These are phyloP conservation scores for Zaprionus inermis DNA, from an alignment of 1,140 invertebrate genomes.

Conservation along the genomic window DNA sequence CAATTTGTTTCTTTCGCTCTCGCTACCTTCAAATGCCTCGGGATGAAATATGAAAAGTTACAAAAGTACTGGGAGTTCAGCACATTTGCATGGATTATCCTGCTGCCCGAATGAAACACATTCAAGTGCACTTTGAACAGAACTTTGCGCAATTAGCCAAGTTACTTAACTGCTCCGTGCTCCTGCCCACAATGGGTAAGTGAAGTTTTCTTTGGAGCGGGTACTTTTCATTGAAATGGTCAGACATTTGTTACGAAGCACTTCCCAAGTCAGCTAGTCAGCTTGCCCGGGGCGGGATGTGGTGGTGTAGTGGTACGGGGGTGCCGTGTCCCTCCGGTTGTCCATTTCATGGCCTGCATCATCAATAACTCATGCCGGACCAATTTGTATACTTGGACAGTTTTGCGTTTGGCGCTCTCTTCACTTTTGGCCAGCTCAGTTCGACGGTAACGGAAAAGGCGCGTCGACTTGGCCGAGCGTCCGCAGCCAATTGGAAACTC, in stretches of 20 bases:
- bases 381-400: constrained; percentile 82
- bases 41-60: neutral
- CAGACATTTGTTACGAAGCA: constrained; percentile 68
- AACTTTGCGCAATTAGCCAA: constrained; percentile 62
- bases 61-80: neutral
- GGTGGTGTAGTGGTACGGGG: neutral
- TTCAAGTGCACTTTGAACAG: constrained; percentile 22
- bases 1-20: neutral
- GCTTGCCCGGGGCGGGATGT: constrained; percentile 39
- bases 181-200: constrained; percentile 28
- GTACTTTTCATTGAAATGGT: constrained; percentile 57
- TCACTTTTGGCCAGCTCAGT: constrained; percentile 67
- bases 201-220: constrained; percentile 46
- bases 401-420: constrained; percentile 72
- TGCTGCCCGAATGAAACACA: constrained; percentile 13
- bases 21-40: neutral
- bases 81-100: constrained; percentile 9
- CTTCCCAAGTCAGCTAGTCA: constrained; percentile 38
- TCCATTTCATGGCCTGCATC: constrained; percentile 78
- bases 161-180: constrained; percentile 14
- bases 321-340: constrained; percentile 34
- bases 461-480: constrained; percentile 32
- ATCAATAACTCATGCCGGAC: constrained; percentile 80
- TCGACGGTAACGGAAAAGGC: constrained; percentile 13
- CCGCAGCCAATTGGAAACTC: constrained; percentile 55